Evolutionary conservation across 37 sponge, comb jelly and placozoan species (phyloP).

Genomic region (Ephydatia muelleri): DNA sequence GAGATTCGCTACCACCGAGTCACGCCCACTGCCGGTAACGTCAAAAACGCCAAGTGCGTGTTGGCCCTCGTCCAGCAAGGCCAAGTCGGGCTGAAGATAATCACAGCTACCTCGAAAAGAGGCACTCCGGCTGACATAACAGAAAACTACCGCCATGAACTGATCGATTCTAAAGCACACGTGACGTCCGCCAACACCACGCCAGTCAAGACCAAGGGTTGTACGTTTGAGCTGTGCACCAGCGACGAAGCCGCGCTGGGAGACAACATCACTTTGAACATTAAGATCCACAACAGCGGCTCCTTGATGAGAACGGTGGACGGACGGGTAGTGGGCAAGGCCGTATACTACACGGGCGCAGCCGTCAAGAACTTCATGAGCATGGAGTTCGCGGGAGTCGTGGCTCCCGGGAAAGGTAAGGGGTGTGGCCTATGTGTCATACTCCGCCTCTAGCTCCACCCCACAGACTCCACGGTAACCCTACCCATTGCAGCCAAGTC

Average conservation of each 20-base stretch:
- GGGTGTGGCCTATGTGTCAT: background rate
- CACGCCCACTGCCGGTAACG: background rate
- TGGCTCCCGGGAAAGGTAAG: constrained; percentile 74
- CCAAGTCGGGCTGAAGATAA: constrained; percentile 23
- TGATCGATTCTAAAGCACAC: background rate
- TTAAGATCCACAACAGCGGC: constrained; percentile 48
- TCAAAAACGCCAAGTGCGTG: background rate
- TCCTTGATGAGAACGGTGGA: constrained; percentile 64
- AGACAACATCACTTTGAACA: constrained; percentile 36
- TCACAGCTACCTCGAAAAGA: constrained; percentile 9
- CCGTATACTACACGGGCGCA: constrained; percentile 56
- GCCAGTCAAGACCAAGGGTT: constrained; percentile 55
- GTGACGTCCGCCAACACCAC: background rate
- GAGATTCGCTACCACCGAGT: constrained; percentile 55
- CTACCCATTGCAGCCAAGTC: constrained; percentile 64
- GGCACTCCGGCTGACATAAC: constrained; percentile 26
- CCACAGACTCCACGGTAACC: constrained; percentile 58
- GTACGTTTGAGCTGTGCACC: constrained; percentile 48
- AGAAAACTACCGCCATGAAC: constrained; percentile 16
- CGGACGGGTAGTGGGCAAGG: constrained; percentile 65
- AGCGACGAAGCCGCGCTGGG: constrained; percentile 36
- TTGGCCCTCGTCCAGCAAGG: constrained; percentile 29
- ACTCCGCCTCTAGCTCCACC: background rate
- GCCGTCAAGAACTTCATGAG: constrained; percentile 51
- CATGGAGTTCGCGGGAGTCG: constrained; percentile 75